Base-by-base conservation (phyloP, 2,888 invertebrate genomes). In the Cerastoderma edule region DNA sequence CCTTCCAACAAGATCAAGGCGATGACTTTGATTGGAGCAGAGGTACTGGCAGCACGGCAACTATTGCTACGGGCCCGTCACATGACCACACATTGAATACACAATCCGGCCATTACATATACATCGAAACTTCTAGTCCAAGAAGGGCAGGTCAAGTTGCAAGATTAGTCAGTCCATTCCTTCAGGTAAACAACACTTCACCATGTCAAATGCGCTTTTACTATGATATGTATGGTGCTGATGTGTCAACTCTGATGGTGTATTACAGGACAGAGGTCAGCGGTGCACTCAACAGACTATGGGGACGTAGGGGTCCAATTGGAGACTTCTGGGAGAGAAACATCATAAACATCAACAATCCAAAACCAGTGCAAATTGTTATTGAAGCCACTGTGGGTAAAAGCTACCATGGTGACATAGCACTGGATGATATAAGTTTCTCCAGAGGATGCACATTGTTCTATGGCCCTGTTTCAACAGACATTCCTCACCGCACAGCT, bases 1-100 rank as follows among this genome's bases (percentile, higher is more conserved):
- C 84, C 69, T 89, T 88, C 83, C 77, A 64, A n/a, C 91, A 91
- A 72, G 86, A 86, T 24, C 74, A 68, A 1, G 86, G 84, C 30
- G 92, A 92, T 78, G 86, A 91, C 63, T 90, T 91, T 81, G 89
- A 92, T 68, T 92, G 92, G 92, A 85, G 78, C 30, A 80, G 88
- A 66, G 80, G 78, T 8, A 75, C 86, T 19, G 91, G 91, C 3
- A 83, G 77, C n/a, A 89, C 89, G 10, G 73, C 76, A n/a, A 83
- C 88, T 8, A 16, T 75, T 4, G 76, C 76, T 10, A 92, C 90
- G 22, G 92, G 92, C 13, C 92, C 92, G 16, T 81, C 85, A 30
- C 74, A 80, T 67, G 92, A 92, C 70, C 92, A 92, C 73, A 91
- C 90, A 30, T 72, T 84, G 6, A 89, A 89, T 56, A 83, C 85